These are phyloP conservation scores for Dryas iulia DNA, from an alignment of 1,140 invertebrate genomes.

Conservation along the genomic window DNA sequence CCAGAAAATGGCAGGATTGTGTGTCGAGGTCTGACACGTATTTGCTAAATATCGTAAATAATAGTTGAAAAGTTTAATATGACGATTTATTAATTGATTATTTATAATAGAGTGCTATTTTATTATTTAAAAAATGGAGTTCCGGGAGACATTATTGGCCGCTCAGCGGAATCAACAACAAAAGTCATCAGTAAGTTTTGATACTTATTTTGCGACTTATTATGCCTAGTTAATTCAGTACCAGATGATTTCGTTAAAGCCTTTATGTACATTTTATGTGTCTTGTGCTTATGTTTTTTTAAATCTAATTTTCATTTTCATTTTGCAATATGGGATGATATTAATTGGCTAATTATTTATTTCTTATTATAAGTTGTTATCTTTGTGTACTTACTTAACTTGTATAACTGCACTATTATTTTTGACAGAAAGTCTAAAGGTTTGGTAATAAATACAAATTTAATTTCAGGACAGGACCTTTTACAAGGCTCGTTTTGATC, in stretches of 20 bases:
- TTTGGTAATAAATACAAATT: not conserved
- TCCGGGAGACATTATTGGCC: conserved; percentile 70
- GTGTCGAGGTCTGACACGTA: conserved; percentile 72
- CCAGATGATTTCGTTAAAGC: not conserved
- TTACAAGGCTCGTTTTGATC: conserved; percentile 88
- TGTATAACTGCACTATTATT: not conserved
- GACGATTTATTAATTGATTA: conserved; percentile 36
- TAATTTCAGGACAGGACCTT: conserved; percentile 73
- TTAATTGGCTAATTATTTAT: not conserved
- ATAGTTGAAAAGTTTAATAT: conserved; percentile 55
- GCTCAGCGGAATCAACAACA: conserved; percentile 78
- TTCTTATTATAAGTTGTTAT: not conserved
- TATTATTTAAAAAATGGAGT: conserved; percentile 61
- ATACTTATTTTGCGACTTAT: conserved; percentile 47
- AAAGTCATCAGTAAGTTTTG: conserved; percentile 75
- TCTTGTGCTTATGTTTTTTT: not conserved
- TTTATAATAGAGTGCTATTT: conserved; percentile 18
- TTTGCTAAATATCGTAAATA: conserved; percentile 68
- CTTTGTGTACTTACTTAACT: not conserved
- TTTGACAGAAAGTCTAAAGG: not conserved
- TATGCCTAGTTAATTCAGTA: conserved; percentile 15
- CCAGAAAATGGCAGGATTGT: conserved; percentile 76
- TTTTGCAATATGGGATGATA: not conserved
- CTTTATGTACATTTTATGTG: not conserved
- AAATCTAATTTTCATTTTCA: not conserved